Conservation (phyloP, 2,888 invertebrate genomes). For the Drosophila pseudotakahashii region DNA sequence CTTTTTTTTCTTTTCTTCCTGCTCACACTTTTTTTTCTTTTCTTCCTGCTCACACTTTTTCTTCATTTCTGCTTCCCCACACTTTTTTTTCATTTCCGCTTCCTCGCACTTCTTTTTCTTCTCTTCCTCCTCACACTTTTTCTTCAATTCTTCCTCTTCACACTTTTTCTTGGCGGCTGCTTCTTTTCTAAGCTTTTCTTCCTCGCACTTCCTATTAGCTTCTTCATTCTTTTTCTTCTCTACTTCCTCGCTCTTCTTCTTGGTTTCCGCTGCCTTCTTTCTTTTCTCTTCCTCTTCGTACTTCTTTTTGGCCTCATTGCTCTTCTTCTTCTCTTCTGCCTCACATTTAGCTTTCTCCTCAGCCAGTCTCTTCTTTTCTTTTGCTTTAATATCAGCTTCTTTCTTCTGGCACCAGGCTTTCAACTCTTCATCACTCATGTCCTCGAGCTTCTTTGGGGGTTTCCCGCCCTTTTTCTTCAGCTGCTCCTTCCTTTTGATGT, state of each 20-base stretch:
- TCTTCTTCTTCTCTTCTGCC: neutral
- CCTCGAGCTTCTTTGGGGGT: neutral
- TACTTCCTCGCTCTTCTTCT: neutral
- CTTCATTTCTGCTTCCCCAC: slow-evolving; percentile 1
- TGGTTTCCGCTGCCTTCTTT: neutral
- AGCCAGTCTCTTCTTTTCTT: neutral
- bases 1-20: neutral
- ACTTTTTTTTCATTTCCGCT: neutral
- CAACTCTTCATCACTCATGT: slow-evolving; percentile 22
- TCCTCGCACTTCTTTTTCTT: neutral
- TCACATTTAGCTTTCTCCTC: neutral
- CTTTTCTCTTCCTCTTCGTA: slow-evolving; percentile 4
- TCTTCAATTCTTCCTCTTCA: neutral
- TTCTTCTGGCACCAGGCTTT: slow-evolving; percentile 12
- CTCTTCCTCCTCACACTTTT: slow-evolving; percentile 2
- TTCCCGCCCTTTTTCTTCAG: neutral
- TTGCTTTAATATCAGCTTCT: slow-evolving; percentile 9
- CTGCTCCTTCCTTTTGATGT: neutral
- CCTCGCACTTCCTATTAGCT: slow-evolving; percentile 3
- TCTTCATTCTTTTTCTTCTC: slow-evolving; percentile 2
- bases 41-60: neutral
- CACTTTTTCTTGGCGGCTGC: neutral
- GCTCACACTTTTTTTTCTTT: neutral
- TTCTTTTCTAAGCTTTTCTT: neutral
- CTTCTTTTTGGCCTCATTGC: neutral